Conservation (phyloP, 2,113 vertebrate species). For the Ia io region DNA sequence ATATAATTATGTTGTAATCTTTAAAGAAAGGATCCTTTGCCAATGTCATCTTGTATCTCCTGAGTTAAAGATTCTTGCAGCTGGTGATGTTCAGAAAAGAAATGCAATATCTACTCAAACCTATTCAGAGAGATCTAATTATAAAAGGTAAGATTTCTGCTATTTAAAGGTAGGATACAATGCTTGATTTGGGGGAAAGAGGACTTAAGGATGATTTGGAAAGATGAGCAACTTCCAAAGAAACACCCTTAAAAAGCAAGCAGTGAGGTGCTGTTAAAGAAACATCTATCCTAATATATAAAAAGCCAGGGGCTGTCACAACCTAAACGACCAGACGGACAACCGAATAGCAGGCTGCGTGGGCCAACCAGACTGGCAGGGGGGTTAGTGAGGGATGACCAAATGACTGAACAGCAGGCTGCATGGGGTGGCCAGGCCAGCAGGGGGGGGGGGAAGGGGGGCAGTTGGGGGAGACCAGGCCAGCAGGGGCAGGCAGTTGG, state of each 20-base stretch:
- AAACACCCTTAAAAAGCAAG: neutral
- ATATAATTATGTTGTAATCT: constrained; percentile 54
- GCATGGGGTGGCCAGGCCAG: no score
- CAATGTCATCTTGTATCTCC: neutral
- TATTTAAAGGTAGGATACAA: neutral
- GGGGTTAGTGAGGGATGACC: no score
- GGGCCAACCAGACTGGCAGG: no score
- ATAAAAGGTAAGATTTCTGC: constrained; percentile 38
- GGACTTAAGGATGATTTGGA: neutral
- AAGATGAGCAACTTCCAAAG: constrained; percentile 24
- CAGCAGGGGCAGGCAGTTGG: no score
- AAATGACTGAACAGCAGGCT: no score
- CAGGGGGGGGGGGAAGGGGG: no score
- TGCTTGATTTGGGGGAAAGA: neutral
- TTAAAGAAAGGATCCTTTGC: constrained; percentile 47
- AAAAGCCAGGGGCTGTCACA: no score
- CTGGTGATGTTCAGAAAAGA: constrained; percentile 33
- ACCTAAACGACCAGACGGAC: no score
- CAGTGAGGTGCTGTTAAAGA: neutral
- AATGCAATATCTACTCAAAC: neutral
- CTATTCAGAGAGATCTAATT: constrained; percentile 41
- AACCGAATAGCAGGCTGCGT: no score
- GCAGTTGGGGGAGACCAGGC: no score
- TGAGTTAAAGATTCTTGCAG: constrained; percentile 19
- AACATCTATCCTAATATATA: neutral